Evolutionary conservation across 2,797 vertebrate genomes (phyloP), one percentile per base, ranked within the genome.

Genomic region (Oreochromis mossambicus): DNA sequence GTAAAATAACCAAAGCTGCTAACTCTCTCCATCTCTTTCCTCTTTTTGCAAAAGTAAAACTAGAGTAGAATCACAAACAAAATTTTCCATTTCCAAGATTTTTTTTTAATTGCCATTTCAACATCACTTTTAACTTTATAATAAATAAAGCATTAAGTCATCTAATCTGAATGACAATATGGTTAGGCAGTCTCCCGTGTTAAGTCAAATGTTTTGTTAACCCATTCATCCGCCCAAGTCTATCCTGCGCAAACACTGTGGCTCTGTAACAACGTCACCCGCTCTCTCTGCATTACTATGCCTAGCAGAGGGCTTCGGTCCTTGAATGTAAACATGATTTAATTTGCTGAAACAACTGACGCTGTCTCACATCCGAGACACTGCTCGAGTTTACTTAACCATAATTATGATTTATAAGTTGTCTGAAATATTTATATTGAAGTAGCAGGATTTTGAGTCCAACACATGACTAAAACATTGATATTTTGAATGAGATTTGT

Each of bases 1-100:
- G 24, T 73, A 5, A 73, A 46, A 73, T 17, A 46, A 73, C 66
- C 82, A 46, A 73, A 78, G 24, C 38, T 54, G 61, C 5, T 34
- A 38, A 29, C 21, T 48, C 41, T 26, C 66, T 29, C 41, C 24
- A 29, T 73, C 66, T 10, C 1, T 46, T 17, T 46, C 4, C 13
- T 32, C 38, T 3, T n/a, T 15, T 9, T 32, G 50, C 11, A 38
- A 63, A 38, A 63, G 68, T 48, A 73, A 73, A 10, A 29, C 15
- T 73, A 29, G 15, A 48, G 41, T 46, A 17, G 41, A 46, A 26
- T 73, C 6, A 73, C 41, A 48, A 26, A 73, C 14, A 73, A 63
- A 11, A 73, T 26, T 29, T 46, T 46, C 24, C 66, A 29, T 46
- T 70, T 2, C 66, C 8, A 46, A 63, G 24, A 29, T 10, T 46